These are phyloP conservation scores for Erethizon dorsatum DNA, from an alignment of 2,797 vertebrate genomes.

Conservation along the genomic window DNA sequence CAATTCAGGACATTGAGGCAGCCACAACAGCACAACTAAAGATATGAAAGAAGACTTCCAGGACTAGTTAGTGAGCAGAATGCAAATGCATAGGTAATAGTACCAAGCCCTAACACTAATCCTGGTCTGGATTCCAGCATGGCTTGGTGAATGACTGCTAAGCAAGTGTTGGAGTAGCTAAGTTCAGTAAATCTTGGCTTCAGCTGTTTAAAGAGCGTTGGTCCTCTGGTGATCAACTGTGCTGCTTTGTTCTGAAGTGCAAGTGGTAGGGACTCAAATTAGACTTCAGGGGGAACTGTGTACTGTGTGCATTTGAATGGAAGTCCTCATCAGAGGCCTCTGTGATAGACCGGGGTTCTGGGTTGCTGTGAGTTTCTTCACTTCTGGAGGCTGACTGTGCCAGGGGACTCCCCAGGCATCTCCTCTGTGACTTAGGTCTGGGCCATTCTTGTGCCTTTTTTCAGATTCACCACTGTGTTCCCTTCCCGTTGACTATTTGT, in stretches of 20 bases:
- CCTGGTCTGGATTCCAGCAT: not conserved
- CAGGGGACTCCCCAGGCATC: rapidly evolving
- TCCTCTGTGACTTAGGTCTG: not conserved
- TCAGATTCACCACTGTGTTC: rapidly evolving
- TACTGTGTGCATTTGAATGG: not conserved
- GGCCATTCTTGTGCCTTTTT: rapidly evolving
- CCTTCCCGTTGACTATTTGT: not conserved
- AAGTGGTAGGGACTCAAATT: not conserved
- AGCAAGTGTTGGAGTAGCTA: not conserved
- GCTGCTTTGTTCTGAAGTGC: not conserved
- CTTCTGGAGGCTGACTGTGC: rapidly evolving
- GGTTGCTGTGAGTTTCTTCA: too few species aligned
- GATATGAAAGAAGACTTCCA: not conserved
- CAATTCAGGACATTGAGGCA: not conserved
- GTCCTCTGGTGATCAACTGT: not conserved
- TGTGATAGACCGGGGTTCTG: not conserved
- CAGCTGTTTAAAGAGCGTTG: not conserved
- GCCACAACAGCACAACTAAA: too few species aligned
- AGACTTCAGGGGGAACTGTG: not conserved
- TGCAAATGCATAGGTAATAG: not conserved
- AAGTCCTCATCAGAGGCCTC: rapidly evolving
- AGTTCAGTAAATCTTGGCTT: not conserved
- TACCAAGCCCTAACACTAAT: not conserved
- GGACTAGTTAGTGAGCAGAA: not conserved
- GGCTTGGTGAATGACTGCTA: not conserved